Percentiles rank a stretch among this genome's conserved stretches.
Evolutionary conservation across 1,140 invertebrate species (phyloP).

Genomic region (Archivesica marissinica): DNA sequence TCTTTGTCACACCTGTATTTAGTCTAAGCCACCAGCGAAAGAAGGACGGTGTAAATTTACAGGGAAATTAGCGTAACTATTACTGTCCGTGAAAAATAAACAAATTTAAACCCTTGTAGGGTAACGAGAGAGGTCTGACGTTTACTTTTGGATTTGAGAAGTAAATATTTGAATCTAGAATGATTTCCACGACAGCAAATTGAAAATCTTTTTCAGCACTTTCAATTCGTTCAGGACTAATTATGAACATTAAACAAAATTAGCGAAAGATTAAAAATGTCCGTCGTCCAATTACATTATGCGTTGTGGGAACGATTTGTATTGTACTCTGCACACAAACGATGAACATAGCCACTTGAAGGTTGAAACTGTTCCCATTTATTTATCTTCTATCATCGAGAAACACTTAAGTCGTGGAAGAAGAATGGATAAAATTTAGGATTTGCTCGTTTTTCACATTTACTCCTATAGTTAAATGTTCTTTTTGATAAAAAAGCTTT

Average conservation of each 20-base stretch:
- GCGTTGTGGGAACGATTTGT: neutral
- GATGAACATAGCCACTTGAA: constrained; percentile 24
- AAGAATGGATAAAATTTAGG: constrained; percentile 50
- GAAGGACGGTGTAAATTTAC: constrained; percentile 38
- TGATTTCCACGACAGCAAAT: neutral
- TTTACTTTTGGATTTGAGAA: constrained; percentile 31
- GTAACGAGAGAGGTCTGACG: neutral
- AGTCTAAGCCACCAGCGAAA: neutral
- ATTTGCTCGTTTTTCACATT: neutral
- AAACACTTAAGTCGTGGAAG: constrained; percentile 14
- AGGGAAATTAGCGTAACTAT: constrained; percentile 36
- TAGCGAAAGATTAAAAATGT: neutral
- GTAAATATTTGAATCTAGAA: neutral
- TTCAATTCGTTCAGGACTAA: neutral
- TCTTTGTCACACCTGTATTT: too few relatives aligned
- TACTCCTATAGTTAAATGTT: neutral
- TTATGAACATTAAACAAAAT: constrained; percentile 50
- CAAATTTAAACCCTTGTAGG: constrained; percentile 10
- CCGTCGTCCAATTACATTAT: constrained; percentile 24
- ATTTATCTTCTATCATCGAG: constrained; percentile 40
- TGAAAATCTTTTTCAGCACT: constrained; percentile 1
- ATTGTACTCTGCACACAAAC: constrained; percentile 11
- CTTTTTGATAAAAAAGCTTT: constrained; percentile 20
- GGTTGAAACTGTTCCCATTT: constrained; percentile 1
- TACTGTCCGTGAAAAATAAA: constrained; percentile 44